These are phyloP conservation scores for Echinometra lucunter DNA, from an alignment of 53 echinoderm and acorn worm species.

Conservation along the genomic window DNA sequence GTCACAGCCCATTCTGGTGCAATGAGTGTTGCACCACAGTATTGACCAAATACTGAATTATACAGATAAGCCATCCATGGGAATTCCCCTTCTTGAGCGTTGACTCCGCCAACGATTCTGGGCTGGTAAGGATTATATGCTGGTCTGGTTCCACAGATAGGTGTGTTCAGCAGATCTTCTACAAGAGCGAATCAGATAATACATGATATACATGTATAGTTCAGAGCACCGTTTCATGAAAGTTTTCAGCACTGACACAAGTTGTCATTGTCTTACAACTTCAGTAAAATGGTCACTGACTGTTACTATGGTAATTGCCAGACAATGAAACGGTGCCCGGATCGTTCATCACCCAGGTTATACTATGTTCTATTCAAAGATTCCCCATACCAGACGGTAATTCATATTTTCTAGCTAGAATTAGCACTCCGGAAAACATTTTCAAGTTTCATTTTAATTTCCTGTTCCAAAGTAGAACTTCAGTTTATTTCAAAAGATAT, in stretches of 20 bases:
- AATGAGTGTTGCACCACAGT: conserved; percentile 65
- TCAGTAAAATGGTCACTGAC: too few species aligned
- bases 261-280: too few species aligned
- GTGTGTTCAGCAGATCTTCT: not conserved
- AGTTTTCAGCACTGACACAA: too few species aligned
- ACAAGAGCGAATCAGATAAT: not conserved
- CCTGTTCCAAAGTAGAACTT: too few species aligned
- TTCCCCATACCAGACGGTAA: too few species aligned
- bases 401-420: not conserved
- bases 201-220: not conserved
- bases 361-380: too few species aligned
- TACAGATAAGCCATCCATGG: conserved; percentile 66
- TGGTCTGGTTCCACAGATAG: conserved; percentile 41
- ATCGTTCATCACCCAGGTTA: too few species aligned
- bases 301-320: too few species aligned
- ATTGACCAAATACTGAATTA: not conserved
- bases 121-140: conserved; percentile 13
- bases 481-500: not conserved
- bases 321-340: too few species aligned
- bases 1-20: conserved; percentile 58
- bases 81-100: conserved; percentile 53
- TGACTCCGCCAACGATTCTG: conserved; percentile 57
- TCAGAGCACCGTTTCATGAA: too few species aligned
- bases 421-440: too few species aligned
- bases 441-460: too few species aligned